Evolutionary conservation across 2,113 vertebrate genomes (phyloP), one percentile per base, ranked within the genome.

Genomic region (Sceloporus tristichus): DNA sequence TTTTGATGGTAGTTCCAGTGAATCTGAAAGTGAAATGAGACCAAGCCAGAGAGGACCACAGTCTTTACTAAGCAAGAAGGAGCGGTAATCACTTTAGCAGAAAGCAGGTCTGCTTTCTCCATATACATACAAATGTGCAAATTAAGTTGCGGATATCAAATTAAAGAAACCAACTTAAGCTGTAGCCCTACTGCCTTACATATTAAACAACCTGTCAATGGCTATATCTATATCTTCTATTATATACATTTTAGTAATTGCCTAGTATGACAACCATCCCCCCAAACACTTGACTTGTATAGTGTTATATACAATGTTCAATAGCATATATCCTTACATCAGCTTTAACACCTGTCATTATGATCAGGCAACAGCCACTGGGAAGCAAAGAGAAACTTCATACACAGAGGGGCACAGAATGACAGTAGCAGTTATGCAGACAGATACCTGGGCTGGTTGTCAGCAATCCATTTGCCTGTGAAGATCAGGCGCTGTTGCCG

Each of bases 401-500:
- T 87, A 73, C 38, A 70, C 21, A 42, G 27, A 62, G 53, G 34
- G 59, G 34, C 62, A 25, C 75, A 13, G 48, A 73, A 29, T 0
- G 23, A 53, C 4, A 76, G 40, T 27, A 76, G 54, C 74, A 89
- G 62, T 1, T 25, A n/a, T 73, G 65, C 10, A 90, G 14, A 90
- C 94, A 90, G 16, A 91, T 94, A 99, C 99, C 97, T 96, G 0
- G 98, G 98, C 94, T 99, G 98, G 93, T 97, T 99, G 92, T 99
- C 98, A 21, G 98, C 98, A 9, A 99, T 98, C 99, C 99, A 99
- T 86, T 98, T 99, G 54, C 98, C 98, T 90, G 98, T 92, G 86
- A 96, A 97, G 91, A 98, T 95, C 87, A 99, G 97, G 16, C 99
- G 97, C 92, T 99, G 98, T 14, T 99, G 97, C 4, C 99, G 96